Evolutionary conservation across 2,888 invertebrate species (phyloP).

Genomic region (Artemia sp.): DNA sequence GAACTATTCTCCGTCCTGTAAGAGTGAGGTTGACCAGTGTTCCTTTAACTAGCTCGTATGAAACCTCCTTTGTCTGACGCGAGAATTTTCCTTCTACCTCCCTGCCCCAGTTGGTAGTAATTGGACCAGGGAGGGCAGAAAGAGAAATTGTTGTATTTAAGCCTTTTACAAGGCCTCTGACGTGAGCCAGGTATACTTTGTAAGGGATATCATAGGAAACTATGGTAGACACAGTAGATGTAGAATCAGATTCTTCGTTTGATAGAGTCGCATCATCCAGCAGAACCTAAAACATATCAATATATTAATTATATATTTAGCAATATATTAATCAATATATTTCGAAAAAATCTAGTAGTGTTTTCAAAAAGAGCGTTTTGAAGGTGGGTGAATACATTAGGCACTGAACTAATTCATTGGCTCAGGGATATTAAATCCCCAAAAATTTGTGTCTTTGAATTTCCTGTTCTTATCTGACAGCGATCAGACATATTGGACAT

Average conservation of each 20-base stretch:
- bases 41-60: background rate
- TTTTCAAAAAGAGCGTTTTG: no score
- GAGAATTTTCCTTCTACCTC: background rate
- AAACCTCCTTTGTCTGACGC: background rate
- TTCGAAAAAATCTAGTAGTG: no score
- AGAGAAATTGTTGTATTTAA: background rate
- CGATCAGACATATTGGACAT: no score
- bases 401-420: no score
- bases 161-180: conserved; percentile 7
- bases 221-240: background rate
- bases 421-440: no score
- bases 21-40: background rate
- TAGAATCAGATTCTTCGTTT: background rate
- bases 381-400: no score
- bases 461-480: no score
- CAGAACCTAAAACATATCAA: background rate
- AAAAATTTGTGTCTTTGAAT: no score
- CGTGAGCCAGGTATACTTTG: conserved; percentile 1
- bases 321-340: no score
- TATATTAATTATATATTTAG: no score
- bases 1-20: background rate
- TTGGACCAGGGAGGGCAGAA: background rate
- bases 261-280: background rate
- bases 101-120: background rate
- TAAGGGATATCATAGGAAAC: conserved; percentile 1